These are phyloP conservation scores for Tetragnatha versicolor DNA, from an alignment of 1,140 invertebrate genomes.

Conservation along the genomic window DNA sequence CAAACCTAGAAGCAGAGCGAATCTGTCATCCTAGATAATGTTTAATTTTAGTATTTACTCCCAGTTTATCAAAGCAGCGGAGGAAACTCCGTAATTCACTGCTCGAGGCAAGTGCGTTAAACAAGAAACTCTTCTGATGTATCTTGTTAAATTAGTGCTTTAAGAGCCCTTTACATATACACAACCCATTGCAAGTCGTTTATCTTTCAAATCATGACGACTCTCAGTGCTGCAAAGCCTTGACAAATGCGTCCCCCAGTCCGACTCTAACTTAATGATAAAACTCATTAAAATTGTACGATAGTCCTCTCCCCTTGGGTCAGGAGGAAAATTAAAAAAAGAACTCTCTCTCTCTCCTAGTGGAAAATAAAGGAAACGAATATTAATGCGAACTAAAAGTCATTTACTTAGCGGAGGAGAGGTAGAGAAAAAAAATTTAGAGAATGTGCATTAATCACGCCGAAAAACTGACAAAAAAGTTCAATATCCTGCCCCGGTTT, in stretches of 20 bases:
- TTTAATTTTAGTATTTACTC: too few relatives aligned
- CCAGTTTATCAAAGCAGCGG: too few relatives aligned
- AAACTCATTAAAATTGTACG: conserved; percentile 5
- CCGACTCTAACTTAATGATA: conserved; percentile 13
- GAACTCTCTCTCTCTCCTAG: not conserved
- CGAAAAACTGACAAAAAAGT: not conserved
- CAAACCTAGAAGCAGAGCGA: too few relatives aligned
- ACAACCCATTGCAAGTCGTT: too few relatives aligned
- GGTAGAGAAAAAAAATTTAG: not conserved
- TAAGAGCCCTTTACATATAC: too few relatives aligned
- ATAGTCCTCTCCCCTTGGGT: conserved; percentile 2
- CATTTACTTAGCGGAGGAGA: not conserved
- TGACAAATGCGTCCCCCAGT: not conserved
- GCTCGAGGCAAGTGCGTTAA: too few relatives aligned
- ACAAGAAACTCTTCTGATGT: too few relatives aligned
- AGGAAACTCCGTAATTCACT: too few relatives aligned
- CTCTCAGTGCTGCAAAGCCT: not conserved
- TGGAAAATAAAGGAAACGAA: conserved; percentile 9
- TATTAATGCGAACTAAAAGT: conserved; percentile 18
- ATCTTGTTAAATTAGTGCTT: too few relatives aligned
- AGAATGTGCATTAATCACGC: conserved; percentile 5
- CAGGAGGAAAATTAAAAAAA: not conserved
- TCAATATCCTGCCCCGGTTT: conserved; percentile 4
- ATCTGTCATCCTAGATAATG: too few relatives aligned
- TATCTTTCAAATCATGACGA: too few relatives aligned